Conservation (phyloP, 2,113 vertebrate genomes). For the Peromyscus californicus region DNA sequence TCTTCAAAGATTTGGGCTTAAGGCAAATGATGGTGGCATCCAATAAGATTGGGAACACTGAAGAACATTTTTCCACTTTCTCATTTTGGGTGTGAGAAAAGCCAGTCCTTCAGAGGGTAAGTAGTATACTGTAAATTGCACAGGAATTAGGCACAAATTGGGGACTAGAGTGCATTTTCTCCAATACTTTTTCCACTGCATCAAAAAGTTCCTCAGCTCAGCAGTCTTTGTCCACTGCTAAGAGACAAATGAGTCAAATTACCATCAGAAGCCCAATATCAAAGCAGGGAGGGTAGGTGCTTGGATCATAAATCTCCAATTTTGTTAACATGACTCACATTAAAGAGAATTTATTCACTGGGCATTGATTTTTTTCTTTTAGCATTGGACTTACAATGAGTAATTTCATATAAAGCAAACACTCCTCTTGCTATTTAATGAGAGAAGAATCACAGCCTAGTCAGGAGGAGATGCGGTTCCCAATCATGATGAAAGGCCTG, state of each 20-base stretch:
- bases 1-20: slow-evolving; percentile 18
- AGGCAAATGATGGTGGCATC: slow-evolving; percentile 3
- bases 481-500: slow-evolving; percentile 23
- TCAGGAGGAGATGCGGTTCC: background rate
- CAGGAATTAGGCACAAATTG: slow-evolving; percentile 32
- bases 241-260: slow-evolving; percentile 75
- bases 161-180: background rate
- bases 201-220: slow-evolving; percentile 41
- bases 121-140: background rate
- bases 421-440: slow-evolving; percentile 55
- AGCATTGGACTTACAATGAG: slow-evolving; percentile 58
- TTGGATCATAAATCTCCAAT: slow-evolving; percentile 67
- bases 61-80: background rate
- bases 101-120: background rate
- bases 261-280: slow-evolving; percentile 69
- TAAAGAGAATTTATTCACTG: slow-evolving; percentile 73
- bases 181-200: slow-evolving; percentile 17
- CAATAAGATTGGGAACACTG: background rate
- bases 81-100: slow-evolving; percentile 37
- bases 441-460: slow-evolving; percentile 65
- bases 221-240: slow-evolving; percentile 63
- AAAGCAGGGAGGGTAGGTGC: slow-evolving; percentile 59
- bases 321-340: slow-evolving; percentile 77
- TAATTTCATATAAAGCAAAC: slow-evolving; percentile 71
- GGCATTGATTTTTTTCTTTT: slow-evolving; percentile 69